Evolutionary conservation across 2,797 vertebrate species (phyloP).

Genomic region (Falco peregrinus): DNA sequence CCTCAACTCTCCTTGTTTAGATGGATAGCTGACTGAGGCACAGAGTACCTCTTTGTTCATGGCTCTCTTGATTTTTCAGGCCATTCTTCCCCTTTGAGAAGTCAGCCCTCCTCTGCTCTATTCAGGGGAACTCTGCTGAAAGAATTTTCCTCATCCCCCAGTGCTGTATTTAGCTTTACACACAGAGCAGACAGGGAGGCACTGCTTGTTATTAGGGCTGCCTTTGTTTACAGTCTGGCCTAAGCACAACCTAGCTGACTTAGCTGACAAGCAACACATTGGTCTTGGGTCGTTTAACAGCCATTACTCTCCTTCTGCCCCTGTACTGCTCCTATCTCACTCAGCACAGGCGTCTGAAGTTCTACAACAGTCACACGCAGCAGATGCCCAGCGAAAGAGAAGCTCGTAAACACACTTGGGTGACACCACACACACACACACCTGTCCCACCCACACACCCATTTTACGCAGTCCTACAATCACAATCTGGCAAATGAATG

Average conservation of each 20-base stretch:
- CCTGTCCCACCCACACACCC: neutral
- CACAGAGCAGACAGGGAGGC: neutral
- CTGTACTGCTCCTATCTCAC: neutral
- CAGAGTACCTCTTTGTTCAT: neutral
- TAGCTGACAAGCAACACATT: neutral
- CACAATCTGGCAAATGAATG: neutral
- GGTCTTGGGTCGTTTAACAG: neutral
- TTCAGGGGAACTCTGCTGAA: neutral
- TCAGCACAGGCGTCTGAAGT: neutral
- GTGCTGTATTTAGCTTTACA: conserved; percentile 2
- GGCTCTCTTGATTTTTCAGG: neutral
- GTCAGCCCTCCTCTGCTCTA: neutral
- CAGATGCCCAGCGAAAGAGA: neutral
- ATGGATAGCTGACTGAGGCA: neutral
- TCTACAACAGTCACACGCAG: neutral
- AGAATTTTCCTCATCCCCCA: neutral
- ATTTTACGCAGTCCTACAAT: neutral
- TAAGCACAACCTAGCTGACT: neutral
- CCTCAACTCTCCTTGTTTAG: neutral
- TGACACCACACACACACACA: no score
- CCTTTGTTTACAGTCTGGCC: neutral
- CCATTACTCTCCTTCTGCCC: neutral
- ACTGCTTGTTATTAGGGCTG: neutral
- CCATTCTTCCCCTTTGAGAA: neutral
- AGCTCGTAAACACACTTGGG: neutral